Evolutionary conservation across 64 coral and sea anemone genomes (phyloP).

Genomic region (Cladopsammia gracilis): DNA sequence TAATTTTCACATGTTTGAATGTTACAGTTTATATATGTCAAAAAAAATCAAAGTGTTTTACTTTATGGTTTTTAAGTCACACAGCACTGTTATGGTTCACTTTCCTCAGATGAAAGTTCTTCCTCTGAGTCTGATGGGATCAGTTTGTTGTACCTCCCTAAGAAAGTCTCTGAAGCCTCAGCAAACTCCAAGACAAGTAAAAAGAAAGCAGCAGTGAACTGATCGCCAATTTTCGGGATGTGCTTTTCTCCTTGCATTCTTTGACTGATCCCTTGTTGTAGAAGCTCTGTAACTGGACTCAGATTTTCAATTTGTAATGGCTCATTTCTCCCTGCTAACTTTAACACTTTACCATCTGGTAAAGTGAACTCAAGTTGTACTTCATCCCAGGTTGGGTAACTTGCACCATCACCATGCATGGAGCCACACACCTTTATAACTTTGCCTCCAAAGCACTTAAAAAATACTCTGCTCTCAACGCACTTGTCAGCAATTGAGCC

Average conservation of each 20-base stretch:
- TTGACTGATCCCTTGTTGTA: conserved; percentile 52
- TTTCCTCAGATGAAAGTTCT: background rate
- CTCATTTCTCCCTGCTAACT: background rate
- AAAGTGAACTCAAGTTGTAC: conserved; percentile 48
- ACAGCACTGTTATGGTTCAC: background rate
- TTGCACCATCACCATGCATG: conserved; percentile 49
- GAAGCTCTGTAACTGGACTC: conserved; percentile 52
- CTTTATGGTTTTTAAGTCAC: too few relatives aligned
- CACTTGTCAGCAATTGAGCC: conserved; percentile 56
- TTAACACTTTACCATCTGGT: conserved; percentile 42
- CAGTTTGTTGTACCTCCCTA: background rate
- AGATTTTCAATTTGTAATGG: conserved; percentile 34
- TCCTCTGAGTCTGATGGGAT: conserved; percentile 27
- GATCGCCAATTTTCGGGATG: conserved; percentile 44
- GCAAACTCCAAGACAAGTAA: conserved; percentile 44
- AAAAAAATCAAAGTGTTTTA: too few relatives aligned
- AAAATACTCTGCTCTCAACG: conserved; percentile 52
- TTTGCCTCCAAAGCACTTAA: background rate
- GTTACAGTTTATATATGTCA: too few relatives aligned
- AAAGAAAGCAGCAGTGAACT: conserved; percentile 56
- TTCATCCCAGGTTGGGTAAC: conserved; percentile 35
- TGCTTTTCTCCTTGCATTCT: conserved; percentile 31
- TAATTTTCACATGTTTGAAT: too few relatives aligned
- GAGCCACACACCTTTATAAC: conserved; percentile 31
- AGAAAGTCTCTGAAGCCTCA: background rate